Base-by-base conservation (phyloP, 2,113 vertebrate genomes). In the Psammodynastes pulverulentus region DNA sequence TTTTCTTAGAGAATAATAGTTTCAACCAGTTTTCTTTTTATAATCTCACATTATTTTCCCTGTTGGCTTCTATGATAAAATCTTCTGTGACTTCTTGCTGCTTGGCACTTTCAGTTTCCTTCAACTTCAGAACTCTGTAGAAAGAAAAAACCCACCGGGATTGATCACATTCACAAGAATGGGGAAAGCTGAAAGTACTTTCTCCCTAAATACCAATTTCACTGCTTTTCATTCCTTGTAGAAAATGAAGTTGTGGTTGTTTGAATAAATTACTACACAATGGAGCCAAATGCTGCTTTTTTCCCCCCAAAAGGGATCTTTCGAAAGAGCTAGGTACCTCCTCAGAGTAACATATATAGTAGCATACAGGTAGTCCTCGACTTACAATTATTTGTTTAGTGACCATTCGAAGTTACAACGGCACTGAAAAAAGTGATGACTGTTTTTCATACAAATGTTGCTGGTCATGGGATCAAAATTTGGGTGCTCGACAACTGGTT, bases 41-140 rank as follows among this genome's bases (percentile, higher is more conserved):
- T 54, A 92, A 93, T 96, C 98, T 98, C 97, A 99, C 99, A 94
- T 94, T 97, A 93, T 96, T 97, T 95, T 98, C 98, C 95, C 97
- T 97, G 87, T 97, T 97, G 89, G 98, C 98, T 93, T 92, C 95
- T 96, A 99, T 98, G 0, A 97, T 97, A 97, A 99, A 99, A 94
- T 99, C 98, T 95, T 98, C 95, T 89, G 97, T 95, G 90, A 99
- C 95, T 95, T 98, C 97, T 93, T 97, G 97, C 84, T 98, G 97
- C 54, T 95, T 95, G 93, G 94, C 89, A 94, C 96, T 97, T 92
- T 98, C 96, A 91, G 98, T 96, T 97, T 98, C 96, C 34, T 96
- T 96, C 89, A 99, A 97, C 96, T 98, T 99, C 95, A 99, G 97
- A 93, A 99, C 96, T 96, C 99, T 99, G 54, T 54, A 90, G 95